Percentiles rank a stretch among this genome's conserved stretches.
These are phyloP conservation scores for Ypsolopha sequella DNA, from an alignment of 2,888 invertebrate species.

Conservation along the genomic window DNA sequence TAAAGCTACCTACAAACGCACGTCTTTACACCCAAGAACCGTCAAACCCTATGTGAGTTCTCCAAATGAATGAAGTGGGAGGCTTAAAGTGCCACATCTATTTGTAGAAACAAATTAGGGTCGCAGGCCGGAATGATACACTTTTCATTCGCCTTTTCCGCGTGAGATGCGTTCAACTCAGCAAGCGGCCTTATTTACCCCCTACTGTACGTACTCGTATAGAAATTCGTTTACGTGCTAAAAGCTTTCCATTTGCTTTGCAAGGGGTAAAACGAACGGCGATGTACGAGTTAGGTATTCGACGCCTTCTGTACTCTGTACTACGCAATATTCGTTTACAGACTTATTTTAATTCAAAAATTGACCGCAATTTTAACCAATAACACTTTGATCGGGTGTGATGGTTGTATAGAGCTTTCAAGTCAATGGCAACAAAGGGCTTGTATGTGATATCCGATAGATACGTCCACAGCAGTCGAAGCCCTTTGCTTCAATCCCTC, in stretches of 20 bases:
- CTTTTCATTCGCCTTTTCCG: constrained; percentile 3
- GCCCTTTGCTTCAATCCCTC: background rate
- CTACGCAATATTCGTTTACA: no score
- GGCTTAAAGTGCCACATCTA: background rate
- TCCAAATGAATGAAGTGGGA: background rate
- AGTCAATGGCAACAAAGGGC: constrained; percentile 1
- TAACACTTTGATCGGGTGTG: no score
- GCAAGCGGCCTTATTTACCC: background rate
- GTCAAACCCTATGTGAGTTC: no score
- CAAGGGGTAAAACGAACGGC: constrained; percentile 19
- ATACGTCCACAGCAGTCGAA: background rate
- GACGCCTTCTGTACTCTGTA: no score
- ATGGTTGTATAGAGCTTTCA: no score
- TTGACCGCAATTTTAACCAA: no score
- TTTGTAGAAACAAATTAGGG: constrained; percentile 4
- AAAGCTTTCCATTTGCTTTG: constrained; percentile 52
- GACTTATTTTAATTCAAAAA: no score
- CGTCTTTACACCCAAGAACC: no score
- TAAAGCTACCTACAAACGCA: no score
- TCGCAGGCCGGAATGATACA: background rate
- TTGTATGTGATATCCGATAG: background rate
- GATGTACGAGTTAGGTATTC: background rate
- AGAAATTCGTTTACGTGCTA: constrained; percentile 53
- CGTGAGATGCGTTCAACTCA: constrained; percentile 4
- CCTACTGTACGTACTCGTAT: constrained; percentile 12